Conservation (phyloP, 2,113 vertebrate genomes). For the Bos javanicus region DNA sequence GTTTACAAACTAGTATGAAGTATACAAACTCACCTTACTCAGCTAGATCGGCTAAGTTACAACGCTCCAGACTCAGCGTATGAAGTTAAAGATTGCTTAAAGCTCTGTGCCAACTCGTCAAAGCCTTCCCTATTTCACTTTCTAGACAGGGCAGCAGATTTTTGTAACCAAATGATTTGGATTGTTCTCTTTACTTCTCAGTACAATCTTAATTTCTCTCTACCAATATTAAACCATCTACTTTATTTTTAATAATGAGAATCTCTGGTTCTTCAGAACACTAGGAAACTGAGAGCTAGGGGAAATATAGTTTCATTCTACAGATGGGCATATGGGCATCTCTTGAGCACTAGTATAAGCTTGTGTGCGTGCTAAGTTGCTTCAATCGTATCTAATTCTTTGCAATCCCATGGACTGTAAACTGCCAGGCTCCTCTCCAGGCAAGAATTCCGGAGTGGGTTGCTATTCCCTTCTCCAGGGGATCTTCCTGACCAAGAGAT, state of each 20-base stretch:
- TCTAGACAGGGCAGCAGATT: not conserved
- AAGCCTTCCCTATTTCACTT: conserved; percentile 2
- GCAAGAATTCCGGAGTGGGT: not conserved
- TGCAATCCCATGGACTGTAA: not conserved
- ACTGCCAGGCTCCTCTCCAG: not conserved
- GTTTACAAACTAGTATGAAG: conserved; percentile 57
- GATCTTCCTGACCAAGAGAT: not conserved
- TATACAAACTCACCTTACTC: conserved; percentile 62
- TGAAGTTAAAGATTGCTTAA: conserved; percentile 48
- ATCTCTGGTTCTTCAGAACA: not conserved
- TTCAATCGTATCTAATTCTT: not conserved
- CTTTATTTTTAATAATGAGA: not conserved
- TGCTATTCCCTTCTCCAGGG: not conserved
- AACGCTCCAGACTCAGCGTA: conserved; percentile 51
- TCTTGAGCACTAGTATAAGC: not conserved
- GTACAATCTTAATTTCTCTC: not conserved
- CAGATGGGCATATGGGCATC: not conserved
- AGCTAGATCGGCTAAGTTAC: conserved; percentile 46
- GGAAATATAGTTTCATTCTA: not conserved
- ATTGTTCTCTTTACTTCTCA: not conserved
- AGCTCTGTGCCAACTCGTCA: not conserved
- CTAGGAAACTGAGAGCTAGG: not conserved
- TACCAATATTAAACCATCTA: not conserved
- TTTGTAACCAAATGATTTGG: not conserved
- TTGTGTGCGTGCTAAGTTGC: not conserved